phyloP scores from a whole-genome alignment of 2,888 invertebrate genomes.

The Meghimatium bilineatum region DNA sequence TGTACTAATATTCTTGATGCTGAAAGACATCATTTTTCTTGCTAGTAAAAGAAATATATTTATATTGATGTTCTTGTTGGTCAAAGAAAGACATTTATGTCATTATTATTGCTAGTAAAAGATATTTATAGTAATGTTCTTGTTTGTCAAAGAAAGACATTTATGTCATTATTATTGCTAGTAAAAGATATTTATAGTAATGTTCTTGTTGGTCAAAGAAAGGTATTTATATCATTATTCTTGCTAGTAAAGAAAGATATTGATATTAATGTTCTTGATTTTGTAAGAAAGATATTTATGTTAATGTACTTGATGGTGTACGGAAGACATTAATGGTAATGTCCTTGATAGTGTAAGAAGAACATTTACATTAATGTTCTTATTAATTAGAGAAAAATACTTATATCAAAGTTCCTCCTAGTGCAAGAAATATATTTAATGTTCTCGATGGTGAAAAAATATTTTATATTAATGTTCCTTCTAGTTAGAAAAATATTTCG shows the following conservation, averaged over 20 bases:
- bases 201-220: constrained; percentile 80
- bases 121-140: constrained; percentile 68
- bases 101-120: constrained; percentile 79
- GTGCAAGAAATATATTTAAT: too few relatives aligned
- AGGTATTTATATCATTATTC: background rate
- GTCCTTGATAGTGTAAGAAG: too few relatives aligned
- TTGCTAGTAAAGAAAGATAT: constrained; percentile 79
- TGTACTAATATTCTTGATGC: too few relatives aligned
- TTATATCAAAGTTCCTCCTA: too few relatives aligned
- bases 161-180: constrained; percentile 79
- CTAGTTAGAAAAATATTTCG: too few relatives aligned
- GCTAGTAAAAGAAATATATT: constrained; percentile 79
- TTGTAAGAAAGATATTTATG: constrained; percentile 77
- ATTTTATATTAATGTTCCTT: too few relatives aligned
- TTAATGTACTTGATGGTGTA: constrained; percentile 79
- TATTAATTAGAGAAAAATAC: too few relatives aligned
- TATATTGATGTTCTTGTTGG: constrained; percentile 84
- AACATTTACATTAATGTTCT: too few relatives aligned
- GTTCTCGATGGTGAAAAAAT: too few relatives aligned
- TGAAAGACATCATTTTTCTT: too few relatives aligned
- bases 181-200: constrained; percentile 56
- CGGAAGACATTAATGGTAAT: constrained; percentile 63
- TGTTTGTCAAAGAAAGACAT: constrained; percentile 79
- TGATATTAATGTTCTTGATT: too few relatives aligned
- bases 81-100: constrained; percentile 77